Evolutionary conservation across 2,113 vertebrate genomes (phyloP).

Genomic region (Myotis lucifugus): DNA sequence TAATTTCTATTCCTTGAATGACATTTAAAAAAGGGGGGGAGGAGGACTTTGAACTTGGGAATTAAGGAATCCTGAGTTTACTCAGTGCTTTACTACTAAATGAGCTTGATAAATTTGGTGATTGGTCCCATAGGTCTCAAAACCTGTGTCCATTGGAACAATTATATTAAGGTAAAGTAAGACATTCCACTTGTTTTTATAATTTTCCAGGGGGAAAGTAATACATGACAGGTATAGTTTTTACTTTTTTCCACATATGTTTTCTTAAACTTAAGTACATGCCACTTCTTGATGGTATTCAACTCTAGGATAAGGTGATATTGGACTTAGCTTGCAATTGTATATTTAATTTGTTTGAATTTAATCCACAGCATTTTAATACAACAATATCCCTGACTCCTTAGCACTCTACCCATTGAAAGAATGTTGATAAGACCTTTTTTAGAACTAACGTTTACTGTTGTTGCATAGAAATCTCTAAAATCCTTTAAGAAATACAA

Average conservation of each 20-base stretch:
- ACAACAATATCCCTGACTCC: neutral
- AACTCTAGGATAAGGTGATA: neutral
- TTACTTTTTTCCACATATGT: neutral
- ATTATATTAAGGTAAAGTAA: neutral
- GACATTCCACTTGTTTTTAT: neutral
- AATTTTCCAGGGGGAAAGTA: neutral
- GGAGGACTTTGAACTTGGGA: neutral
- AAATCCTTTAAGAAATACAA: conserved; percentile 18
- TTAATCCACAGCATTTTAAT: conserved; percentile 17
- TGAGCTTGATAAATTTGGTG: conserved; percentile 16
- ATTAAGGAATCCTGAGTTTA: neutral
- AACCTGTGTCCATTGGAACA: neutral
- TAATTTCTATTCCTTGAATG: neutral
- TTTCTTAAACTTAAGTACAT: conserved; percentile 7
- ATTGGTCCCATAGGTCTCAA: neutral
- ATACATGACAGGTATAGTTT: neutral
- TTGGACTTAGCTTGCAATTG: neutral
- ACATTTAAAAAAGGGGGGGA: neutral
- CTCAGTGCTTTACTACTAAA: neutral
- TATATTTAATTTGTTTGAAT: conserved; percentile 18
- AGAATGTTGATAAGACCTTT: conserved; percentile 1
- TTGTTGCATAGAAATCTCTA: neutral
- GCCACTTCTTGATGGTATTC: neutral
- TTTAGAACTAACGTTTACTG: neutral
- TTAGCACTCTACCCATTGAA: neutral